A percentile compares a stretch with the other conserved stretches of the same genome.
These are phyloP conservation scores for Hypsopygia costalis DNA, from an alignment of 2,888 invertebrate genomes.

Conservation along the genomic window DNA sequence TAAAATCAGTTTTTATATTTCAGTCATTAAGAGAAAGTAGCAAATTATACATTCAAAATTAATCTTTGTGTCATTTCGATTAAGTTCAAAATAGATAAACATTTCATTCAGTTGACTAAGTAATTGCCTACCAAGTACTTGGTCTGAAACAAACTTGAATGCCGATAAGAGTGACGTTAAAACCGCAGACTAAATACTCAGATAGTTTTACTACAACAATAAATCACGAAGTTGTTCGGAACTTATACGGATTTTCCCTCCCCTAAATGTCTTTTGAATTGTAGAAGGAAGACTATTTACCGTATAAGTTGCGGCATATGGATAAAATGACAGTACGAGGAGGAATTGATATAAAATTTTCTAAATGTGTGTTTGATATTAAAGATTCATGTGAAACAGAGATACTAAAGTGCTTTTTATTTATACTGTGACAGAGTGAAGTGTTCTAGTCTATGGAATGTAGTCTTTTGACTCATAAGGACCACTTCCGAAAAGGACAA, in stretches of 20 bases:
- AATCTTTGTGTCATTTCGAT: background rate
- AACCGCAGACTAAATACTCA: constrained; percentile 57
- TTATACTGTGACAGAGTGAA: too few species aligned
- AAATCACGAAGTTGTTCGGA: constrained; percentile 57
- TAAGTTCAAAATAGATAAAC: background rate
- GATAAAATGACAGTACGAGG: too few species aligned
- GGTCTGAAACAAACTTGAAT: constrained; percentile 39
- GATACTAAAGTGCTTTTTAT: too few species aligned
- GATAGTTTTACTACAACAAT: constrained; percentile 60
- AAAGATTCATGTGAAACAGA: too few species aligned
- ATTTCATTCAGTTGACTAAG: constrained; percentile 16
- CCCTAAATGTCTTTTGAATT: constrained; percentile 26
- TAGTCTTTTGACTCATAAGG: too few species aligned
- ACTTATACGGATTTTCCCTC: constrained; percentile 34
- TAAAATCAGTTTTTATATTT: too few species aligned
- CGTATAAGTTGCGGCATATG: background rate
- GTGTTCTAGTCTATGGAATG: too few species aligned
- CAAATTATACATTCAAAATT: background rate
- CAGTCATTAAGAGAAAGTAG: background rate
- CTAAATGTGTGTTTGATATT: too few species aligned
- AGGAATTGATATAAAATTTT: too few species aligned
- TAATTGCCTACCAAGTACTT: constrained; percentile 38
- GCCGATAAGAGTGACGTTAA: constrained; percentile 53
- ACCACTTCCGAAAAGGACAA: too few species aligned
- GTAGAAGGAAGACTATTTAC: constrained; percentile 11